phyloP scores from a whole-genome alignment of 2,797 vertebrate species.

The Melanogrammus aeglefinus region DNA sequence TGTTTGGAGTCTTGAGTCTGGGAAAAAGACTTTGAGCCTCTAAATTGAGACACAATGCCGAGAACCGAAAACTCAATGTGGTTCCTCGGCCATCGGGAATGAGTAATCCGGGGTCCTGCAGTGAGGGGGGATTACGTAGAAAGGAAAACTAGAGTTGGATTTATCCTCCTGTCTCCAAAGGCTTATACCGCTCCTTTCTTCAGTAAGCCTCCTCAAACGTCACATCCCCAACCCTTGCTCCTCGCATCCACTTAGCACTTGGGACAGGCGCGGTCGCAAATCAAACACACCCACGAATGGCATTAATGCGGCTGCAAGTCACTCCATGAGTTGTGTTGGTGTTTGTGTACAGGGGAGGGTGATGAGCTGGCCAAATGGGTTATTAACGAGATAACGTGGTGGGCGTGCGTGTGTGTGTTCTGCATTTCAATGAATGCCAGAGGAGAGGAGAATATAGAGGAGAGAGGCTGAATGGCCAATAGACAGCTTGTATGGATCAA shows the following conservation, averaged over 20 bases:
- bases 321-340: neutral
- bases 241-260: neutral
- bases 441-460: neutral
- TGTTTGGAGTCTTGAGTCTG: neutral
- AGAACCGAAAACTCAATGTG: neutral
- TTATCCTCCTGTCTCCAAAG: conserved; percentile 56
- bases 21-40: neutral
- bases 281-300: conserved; percentile 25
- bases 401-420: conserved; percentile 13
- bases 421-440: conserved; percentile 21
- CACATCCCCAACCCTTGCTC: neutral
- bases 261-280: conserved; percentile 11
- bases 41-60: neutral
- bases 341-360: conserved; percentile 11
- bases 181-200: conserved; percentile 56
- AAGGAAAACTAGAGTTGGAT: conserved; percentile 57
- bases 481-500: conserved; percentile 55
- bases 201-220: conserved; percentile 9
- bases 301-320: conserved; percentile 29
- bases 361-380: conserved; percentile 24
- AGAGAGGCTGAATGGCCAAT: conserved; percentile 34
- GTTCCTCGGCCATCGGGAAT: neutral
- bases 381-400: conserved; percentile 13
- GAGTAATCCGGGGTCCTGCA: conserved; percentile 25
- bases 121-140: conserved; percentile 30